A percentile compares a stretch with the other conserved stretches of the same genome.
phyloP scores from a whole-genome alignment of 1,140 invertebrate genomes.

The Teleopsis dalmanni region DNA sequence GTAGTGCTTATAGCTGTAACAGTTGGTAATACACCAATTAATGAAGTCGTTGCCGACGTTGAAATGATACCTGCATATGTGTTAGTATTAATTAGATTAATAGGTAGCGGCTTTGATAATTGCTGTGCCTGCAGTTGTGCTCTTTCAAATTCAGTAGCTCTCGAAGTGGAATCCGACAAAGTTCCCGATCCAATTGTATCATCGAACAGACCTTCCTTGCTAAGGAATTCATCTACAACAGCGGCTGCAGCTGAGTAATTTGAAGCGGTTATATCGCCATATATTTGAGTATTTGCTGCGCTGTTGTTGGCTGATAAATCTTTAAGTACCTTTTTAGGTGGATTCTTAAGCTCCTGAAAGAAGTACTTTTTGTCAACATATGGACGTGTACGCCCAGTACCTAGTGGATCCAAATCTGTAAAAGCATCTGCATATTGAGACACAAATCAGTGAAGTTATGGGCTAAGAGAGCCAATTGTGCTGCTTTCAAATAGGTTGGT shows the following conservation, averaged over 20 bases:
- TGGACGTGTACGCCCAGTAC: slow-evolving; percentile 79
- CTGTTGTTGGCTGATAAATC: slow-evolving; percentile 50
- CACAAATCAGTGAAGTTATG: slow-evolving; percentile 13
- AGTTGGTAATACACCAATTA: slow-evolving; percentile 14
- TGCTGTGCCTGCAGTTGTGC: background rate
- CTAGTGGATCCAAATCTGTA: slow-evolving; percentile 84
- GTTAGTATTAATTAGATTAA: slow-evolving; percentile 4
- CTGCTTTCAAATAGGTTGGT: background rate
- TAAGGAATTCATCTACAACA: slow-evolving; percentile 24
- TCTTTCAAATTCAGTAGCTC: too few species aligned
- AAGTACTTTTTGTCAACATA: slow-evolving; percentile 93
- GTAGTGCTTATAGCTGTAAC: slow-evolving; percentile 18
- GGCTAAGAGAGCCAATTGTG: too few species aligned
- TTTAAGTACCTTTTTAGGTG: slow-evolving; percentile 82
- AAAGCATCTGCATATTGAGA: slow-evolving; percentile 63
- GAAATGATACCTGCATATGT: slow-evolving; percentile 4
- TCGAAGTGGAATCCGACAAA: too few species aligned
- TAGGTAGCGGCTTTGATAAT: background rate
- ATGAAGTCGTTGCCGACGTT: slow-evolving; percentile 7
- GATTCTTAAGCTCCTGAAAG: slow-evolving; percentile 88
- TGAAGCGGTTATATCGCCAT: slow-evolving; percentile 1
- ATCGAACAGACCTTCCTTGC: slow-evolving; percentile 26
- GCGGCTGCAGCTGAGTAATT: slow-evolving; percentile 4
- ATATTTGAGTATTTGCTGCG: background rate
- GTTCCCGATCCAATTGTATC: slow-evolving; percentile 12